Evolutionary conservation across 2,888 invertebrate species (phyloP), one percentile per base, ranked within the genome.

Genomic region (Oxycera nigricornis): DNA sequence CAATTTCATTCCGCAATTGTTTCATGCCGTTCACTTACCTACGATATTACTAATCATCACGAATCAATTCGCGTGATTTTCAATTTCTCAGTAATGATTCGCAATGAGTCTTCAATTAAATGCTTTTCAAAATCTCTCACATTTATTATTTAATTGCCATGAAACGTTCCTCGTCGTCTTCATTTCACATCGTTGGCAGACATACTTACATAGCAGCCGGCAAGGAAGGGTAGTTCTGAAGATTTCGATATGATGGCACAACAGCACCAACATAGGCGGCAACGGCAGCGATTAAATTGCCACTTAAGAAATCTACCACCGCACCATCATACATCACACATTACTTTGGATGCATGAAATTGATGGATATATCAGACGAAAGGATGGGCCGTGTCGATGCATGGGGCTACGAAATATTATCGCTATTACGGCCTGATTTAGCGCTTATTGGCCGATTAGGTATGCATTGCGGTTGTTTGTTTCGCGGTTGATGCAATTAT

Each of bases 101-200:
- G 59, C 59, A 59, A 59, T 59, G 30, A 59, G 59, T 59, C 59
- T 59, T 59, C 59, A 59, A 59, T 59, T 59, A 59, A 59, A 59
- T 59, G 59, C 59, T 28, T 28, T 59, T 59, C 28, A 59, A 59
- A 59, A 59, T 59, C 59, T 59, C 59, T 59, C 59, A 59, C 59
- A 59, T 59, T 59, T 59, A 59, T 59, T 59, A 59, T 59, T 59
- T 59, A 59, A 59, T 59, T 59, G 59, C 28, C 24, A 59, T 59
- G 30, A 59, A 59, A 17, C 59, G 59, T 28, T 59, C 59, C 30
- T 59, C 59, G 30, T 59, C 59, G 59, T 59, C 30, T 59, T 59
- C 59, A 59, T 59, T 59, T 30, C 26, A 22, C 26, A n/a, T 20
- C 17, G 11, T n/a, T 28, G 59, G 59, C 14, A 28, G 30, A 30